Evolutionary conservation across 2,113 vertebrate species (phyloP).

Genomic region (Eira barbara): DNA sequence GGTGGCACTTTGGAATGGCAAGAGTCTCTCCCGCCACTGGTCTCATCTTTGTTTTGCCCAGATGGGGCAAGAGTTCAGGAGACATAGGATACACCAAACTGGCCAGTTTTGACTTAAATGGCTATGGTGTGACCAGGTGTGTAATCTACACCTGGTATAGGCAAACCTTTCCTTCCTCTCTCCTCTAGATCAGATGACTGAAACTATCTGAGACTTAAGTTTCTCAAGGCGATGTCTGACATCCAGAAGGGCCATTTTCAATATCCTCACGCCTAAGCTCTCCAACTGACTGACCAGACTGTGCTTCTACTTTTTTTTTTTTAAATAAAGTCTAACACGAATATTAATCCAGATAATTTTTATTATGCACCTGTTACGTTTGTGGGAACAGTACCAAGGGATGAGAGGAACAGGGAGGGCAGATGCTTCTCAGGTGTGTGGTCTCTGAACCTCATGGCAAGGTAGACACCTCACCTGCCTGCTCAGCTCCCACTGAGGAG

Average conservation of each 20-base stretch:
- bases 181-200: neutral
- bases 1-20: neutral
- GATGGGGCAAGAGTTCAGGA: neutral
- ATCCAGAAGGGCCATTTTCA: neutral
- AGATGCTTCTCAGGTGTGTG: neutral
- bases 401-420: neutral
- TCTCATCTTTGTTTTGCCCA: neutral
- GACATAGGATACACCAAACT: neutral
- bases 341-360: neutral
- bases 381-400: neutral
- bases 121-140: neutral
- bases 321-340: neutral
- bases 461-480: neutral
- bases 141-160: neutral
- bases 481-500: neutral
- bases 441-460: neutral
- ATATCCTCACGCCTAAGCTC: neutral
- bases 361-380: neutral
- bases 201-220: too few relatives aligned
- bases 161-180: neutral
- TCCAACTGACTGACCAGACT: neutral
- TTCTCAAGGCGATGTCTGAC: neutral
- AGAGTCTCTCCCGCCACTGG: neutral
- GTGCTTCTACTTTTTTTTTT: neutral
- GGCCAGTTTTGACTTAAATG: neutral